These are phyloP conservation scores for Ormyrus pomaceus DNA, from an alignment of 2,888 invertebrate species.

Conservation along the genomic window DNA sequence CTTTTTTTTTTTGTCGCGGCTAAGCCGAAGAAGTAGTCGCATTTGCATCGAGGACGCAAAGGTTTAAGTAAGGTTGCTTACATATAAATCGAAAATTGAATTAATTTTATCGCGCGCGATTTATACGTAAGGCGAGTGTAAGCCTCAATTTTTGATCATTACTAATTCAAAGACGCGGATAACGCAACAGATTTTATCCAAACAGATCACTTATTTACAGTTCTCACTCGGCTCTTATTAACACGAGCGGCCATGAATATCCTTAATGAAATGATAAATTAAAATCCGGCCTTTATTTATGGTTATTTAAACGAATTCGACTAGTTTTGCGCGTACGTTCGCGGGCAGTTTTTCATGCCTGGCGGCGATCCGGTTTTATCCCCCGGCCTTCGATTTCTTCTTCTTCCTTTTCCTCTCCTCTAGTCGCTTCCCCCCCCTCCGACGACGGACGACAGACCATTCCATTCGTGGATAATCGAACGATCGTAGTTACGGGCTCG, in stretches of 20 bases:
- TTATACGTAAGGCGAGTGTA: no score
- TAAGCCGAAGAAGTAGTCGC: background rate
- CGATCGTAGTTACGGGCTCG: conserved; percentile 37
- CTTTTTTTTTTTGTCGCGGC: conserved; percentile 24
- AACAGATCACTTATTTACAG: no score
- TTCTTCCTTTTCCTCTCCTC: conserved; percentile 8
- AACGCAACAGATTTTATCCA: no score
- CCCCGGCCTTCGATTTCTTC: conserved; percentile 4
- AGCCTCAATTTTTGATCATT: no score
- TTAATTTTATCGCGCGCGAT: no score
- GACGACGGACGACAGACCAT: conserved; percentile 3
- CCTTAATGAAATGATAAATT: background rate
- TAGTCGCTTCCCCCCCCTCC: background rate
- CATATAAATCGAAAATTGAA: no score
- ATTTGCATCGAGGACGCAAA: no score
- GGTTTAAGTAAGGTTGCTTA: no score
- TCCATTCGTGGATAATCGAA: conserved; percentile 31
- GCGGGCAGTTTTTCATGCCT: conserved; percentile 3
- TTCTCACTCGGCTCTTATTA: background rate
- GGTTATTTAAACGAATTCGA: conserved; percentile 17
- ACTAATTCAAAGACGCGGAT: no score
- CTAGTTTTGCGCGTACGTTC: background rate
- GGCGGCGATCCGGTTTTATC: conserved; percentile 19
- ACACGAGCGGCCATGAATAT: background rate
- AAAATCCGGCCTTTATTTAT: conserved; percentile 3